phyloP scores from a whole-genome alignment of 2,113 vertebrate genomes.

The Dicentrarchus labrax region DNA sequence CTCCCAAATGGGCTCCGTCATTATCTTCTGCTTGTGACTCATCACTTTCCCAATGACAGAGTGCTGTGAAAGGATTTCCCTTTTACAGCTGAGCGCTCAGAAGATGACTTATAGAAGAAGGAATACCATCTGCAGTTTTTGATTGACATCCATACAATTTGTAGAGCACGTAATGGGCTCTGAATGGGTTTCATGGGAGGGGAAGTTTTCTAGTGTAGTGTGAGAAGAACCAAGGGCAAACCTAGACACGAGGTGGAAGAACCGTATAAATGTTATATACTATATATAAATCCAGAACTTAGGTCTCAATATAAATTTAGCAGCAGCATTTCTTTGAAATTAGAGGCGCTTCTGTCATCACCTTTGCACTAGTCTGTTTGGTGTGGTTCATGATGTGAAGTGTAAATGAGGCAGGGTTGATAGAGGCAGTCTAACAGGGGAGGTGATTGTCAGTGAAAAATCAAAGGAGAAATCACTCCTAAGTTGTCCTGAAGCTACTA shows the following conservation, averaged over 20 bases:
- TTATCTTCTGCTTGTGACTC: slow-evolving; percentile 69
- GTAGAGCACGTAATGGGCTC: slow-evolving; percentile 22
- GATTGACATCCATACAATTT: slow-evolving; percentile 37
- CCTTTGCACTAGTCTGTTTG: background rate
- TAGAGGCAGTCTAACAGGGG: background rate
- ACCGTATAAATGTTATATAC: no score
- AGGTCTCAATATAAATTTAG: background rate
- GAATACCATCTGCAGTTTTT: slow-evolving; percentile 38
- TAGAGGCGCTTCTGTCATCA: background rate
- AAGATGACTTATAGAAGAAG: slow-evolving; percentile 41
- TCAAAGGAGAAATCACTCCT: background rate
- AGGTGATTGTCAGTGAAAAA: background rate
- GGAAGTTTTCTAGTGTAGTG: background rate
- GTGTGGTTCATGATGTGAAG: background rate
- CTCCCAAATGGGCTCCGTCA: slow-evolving; percentile 54
- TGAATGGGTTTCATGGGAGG: slow-evolving; percentile 5
- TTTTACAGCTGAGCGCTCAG: slow-evolving; percentile 32
- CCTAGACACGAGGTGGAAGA: background rate
- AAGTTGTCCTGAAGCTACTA: background rate
- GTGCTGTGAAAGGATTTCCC: slow-evolving; percentile 44
- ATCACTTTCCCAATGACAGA: slow-evolving; percentile 57
- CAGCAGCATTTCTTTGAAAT: background rate
- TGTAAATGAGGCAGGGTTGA: background rate
- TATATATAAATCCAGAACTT: background rate
- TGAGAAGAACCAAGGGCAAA: background rate